Evolutionary conservation across 23 tunicate species (phyloP), one percentile per base, ranked within the genome.

Genomic region (Halocynthia aurantium): DNA sequence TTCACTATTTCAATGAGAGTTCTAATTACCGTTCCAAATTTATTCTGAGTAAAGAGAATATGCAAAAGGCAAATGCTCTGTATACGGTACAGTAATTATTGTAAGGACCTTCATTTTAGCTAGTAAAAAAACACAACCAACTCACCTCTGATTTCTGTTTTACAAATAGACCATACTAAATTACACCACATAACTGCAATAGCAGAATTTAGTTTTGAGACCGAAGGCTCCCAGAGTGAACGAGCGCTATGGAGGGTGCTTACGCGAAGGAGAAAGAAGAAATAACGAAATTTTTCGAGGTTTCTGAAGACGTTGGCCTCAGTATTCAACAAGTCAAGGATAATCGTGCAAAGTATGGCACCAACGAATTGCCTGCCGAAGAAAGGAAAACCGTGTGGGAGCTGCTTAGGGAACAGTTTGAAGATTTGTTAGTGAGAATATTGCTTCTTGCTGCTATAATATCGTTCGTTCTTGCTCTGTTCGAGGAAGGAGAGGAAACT

Each of bases 401-500:
- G 54, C 58, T 93, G 67, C 72, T 93, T 12, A 60, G 80, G 22
- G 98, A 93, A 76, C 98, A 93, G 80, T 87, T 93, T 72, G 98
- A 93, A 64, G 98, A 93, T 83, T 57, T 93, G 64, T 44, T 93
- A 13, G 85, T 93, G 6, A 80, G 98, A 22, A 93, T 93, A 51
- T 70, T 93, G 76, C 83, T 93, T 8, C 58, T 93, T 10, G 98
- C 98, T 6, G 98, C 98, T 12, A 75, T 81, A 5, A 84, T 93
- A 10, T 93, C 98, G 10, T 93, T 93, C 77, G 94, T 89, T 7
- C 72, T 95, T 1, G 99, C 96, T 6, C 68, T 85, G 51, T 95
- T 95, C 82, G 99, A 95, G 82, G 99, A 95, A 31, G 93, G 82
- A 7, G 99, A 89, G 7, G 99, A 86, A 55, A 81, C 89, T n/a